Evolutionary conservation across 30 jellyfish, hydroid and myxozoan species (phyloP), one percentile per base, ranked within the genome.

Genomic region (Mastigias papua): DNA sequence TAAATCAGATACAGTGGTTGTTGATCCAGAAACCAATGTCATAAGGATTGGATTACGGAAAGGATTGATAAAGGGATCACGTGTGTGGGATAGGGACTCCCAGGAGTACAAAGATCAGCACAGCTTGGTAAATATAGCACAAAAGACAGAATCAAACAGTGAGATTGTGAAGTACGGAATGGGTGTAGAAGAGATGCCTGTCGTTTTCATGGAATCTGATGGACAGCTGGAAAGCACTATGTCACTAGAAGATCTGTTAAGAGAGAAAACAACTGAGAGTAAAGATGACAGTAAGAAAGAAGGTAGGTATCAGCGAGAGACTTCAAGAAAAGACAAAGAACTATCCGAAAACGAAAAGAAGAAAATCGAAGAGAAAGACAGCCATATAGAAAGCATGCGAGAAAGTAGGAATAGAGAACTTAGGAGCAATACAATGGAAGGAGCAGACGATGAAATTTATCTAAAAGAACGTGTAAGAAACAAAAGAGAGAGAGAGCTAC

Each of bases 21-120:
- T 85, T 72, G 82, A 85, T 42, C 85, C 88, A 13, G 87, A 85
- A 37, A 54, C 88, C 0, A 85, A 85, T 29, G 62, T 71, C 1
- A 85, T 85, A 69, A 73, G 26, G 58, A 85, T 85, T 21, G 94
- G 94, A 19, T 22, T 30, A 60, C 72, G 94, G 62, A 85, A 70
- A 42, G 94, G 94, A 71, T 21, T 72, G 68, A 85, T 85, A 19
- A 85, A 63, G 66, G 94, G 76, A 11, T 70, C 84, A 17, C 42
- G 94, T 4, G 69, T 72, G 0, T 19, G 88, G 27, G 64, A 73
- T 25, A 79, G 57, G 29, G 90, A 60, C 7, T 48, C 73, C 19
- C 70, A 57, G 17, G 74, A 21, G n/a, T 26, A 34, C 35, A 48
- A 51, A 27, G 67, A 60, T 27, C 62, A 58, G 15, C 2, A 19